Conservation (phyloP, 2,797 vertebrate species). For the Etheostoma perlongum region DNA sequence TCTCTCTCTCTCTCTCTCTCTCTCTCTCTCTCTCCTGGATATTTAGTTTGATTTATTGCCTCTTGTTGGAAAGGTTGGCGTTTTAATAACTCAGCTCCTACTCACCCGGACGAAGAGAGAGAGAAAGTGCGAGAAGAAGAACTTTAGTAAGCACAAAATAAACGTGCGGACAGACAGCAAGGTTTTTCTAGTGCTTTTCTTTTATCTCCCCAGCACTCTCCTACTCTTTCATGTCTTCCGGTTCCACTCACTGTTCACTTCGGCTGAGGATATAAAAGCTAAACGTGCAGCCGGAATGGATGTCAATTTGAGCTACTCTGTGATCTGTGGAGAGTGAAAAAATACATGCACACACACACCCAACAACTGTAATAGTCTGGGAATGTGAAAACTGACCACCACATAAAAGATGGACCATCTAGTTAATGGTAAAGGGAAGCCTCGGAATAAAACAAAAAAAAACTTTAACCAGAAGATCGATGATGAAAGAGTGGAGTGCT, state of each 20-base stretch:
- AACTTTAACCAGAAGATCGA: conserved; percentile 27
- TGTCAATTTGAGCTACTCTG: conserved; percentile 77
- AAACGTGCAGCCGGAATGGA: conserved; percentile 74
- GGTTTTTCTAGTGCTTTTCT: conserved; percentile 64
- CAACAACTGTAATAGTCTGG: conserved; percentile 72
- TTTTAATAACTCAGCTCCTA: conserved; percentile 89
- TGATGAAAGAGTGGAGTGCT: conserved; percentile 36
- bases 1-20: conserved; percentile 22
- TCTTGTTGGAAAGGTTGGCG: conserved; percentile 87
- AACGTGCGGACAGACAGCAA: conserved; percentile 71
- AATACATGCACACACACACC: conserved; percentile 41
- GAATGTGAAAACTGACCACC: conserved; percentile 74
- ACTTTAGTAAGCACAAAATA: conserved; percentile 86
- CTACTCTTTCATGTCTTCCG: conserved; percentile 74
- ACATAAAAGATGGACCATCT: conserved; percentile 64
- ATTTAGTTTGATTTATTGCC: conserved; percentile 88
- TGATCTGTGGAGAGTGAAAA: conserved; percentile 69
- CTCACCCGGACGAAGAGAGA: conserved; percentile 68
- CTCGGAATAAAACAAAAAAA: not conserved
- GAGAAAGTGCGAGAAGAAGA: conserved; percentile 69
- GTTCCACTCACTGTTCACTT: conserved; percentile 63
- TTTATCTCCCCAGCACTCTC: conserved; percentile 69
- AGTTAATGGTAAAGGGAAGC: conserved; percentile 34
- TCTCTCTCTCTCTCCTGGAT: conserved; percentile 71
- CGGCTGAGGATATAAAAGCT: conserved; percentile 73